Percentiles rank a stretch among this genome's conserved stretches.
Evolutionary conservation across 1,140 invertebrate genomes (phyloP).

Genomic region (Drosophila teissieri): DNA sequence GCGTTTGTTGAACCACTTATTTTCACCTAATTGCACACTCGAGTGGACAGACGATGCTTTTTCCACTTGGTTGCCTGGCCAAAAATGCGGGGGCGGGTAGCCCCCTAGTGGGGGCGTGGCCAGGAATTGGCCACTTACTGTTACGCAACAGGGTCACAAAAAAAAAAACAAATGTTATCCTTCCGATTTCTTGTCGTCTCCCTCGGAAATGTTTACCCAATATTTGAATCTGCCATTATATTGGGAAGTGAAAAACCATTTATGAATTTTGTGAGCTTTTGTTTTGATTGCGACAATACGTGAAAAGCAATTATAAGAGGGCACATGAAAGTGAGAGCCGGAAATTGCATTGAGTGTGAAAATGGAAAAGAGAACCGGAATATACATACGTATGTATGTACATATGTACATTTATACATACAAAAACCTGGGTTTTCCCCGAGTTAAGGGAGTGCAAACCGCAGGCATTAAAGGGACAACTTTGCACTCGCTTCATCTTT

Average conservation of each 20-base stretch:
- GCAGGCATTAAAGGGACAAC: conserved; percentile 51
- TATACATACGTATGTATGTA: conserved; percentile 7
- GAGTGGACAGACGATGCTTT: conserved; percentile 68
- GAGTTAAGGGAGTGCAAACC: conserved; percentile 10
- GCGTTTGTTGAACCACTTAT: conserved; percentile 81
- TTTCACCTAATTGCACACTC: conserved; percentile 83
- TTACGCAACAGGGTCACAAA: conserved; percentile 57
- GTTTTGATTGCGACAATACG: conserved; percentile 62
- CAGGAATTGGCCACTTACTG: conserved; percentile 19
- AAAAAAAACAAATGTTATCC: conserved; percentile 45
- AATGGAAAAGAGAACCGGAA: conserved; percentile 9
- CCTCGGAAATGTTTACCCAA: conserved; percentile 38
- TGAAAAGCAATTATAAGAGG: conserved; percentile 68
- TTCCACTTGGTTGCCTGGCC: conserved; percentile 50
- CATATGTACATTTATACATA: too few relatives aligned
- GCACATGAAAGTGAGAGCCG: conserved; percentile 56
- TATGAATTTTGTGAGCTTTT: conserved; percentile 58
- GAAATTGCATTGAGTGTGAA: conserved; percentile 59
- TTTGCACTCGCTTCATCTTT: conserved; percentile 22
- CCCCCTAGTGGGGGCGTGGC: not conserved
- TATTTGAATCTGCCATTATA: conserved; percentile 11
- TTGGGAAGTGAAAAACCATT: conserved; percentile 35
- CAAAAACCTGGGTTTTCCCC: not conserved
- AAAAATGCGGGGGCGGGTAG: not conserved
- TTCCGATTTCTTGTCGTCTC: conserved; percentile 18